Conservation (phyloP, 2,797 vertebrate genomes). For the Pipistrellus kuhlii region DNA sequence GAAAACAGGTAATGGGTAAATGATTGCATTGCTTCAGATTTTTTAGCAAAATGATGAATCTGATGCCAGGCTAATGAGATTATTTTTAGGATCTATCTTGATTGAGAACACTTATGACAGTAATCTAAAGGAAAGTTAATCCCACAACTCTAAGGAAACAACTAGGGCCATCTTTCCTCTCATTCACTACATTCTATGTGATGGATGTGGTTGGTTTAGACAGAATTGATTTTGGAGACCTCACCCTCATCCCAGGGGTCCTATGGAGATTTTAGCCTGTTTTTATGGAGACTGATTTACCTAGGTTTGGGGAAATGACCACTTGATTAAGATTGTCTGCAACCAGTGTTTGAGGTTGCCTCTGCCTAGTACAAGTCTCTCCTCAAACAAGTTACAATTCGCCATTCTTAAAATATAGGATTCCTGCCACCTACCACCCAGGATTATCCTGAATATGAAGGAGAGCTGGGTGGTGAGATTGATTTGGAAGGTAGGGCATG, state of each 20-base stretch:
- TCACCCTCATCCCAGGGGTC: not conserved
- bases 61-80: not conserved
- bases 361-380: not conserved
- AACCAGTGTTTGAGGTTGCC: not conserved
- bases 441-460: not conserved
- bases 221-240: not conserved
- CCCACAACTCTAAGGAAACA: not conserved
- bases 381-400: not conserved
- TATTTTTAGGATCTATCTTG: not conserved
- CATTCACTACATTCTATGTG: not conserved
- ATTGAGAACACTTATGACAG: not conserved
- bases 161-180: not conserved
- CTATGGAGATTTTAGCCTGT: not conserved
- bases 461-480: not conserved
- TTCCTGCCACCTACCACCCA: not conserved
- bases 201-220: slow-evolving; percentile 5
- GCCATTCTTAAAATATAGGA: not conserved
- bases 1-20: slow-evolving; percentile 4
- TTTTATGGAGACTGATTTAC: slow-evolving; percentile 7
- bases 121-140: not conserved
- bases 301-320: not conserved
- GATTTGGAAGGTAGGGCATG: not conserved
- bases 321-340: not conserved
- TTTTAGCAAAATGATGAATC: not conserved
- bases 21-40: slow-evolving; percentile 9